These are phyloP conservation scores for Stenodera caucasica DNA, from an alignment of 2,888 invertebrate genomes.

Conservation along the genomic window DNA sequence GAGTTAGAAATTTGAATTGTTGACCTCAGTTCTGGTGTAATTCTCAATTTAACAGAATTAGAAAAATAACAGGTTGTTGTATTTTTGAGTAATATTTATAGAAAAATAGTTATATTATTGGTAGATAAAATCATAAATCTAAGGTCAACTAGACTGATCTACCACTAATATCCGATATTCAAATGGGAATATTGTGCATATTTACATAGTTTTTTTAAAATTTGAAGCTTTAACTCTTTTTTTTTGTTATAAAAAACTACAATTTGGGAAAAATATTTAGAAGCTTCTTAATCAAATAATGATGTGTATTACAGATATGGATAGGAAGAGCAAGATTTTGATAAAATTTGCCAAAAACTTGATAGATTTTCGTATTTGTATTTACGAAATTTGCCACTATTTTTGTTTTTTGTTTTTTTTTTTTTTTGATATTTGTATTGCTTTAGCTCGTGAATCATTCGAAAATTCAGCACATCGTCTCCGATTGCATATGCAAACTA, in stretches of 20 bases:
- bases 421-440: not conserved
- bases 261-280: not conserved
- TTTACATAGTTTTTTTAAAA: not conserved
- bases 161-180: not conserved
- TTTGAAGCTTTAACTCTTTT: not conserved
- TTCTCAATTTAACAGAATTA: not conserved
- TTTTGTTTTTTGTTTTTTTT: not conserved
- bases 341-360: not conserved
- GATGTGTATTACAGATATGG: not conserved
- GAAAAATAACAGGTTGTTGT: no score
- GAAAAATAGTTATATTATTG: constrained; percentile 2
- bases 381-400: not conserved
- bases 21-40: constrained; percentile 18
- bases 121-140: not conserved
- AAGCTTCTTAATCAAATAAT: not conserved
- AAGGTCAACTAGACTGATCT: not conserved
- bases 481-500: constrained; percentile 56
- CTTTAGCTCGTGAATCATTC: not conserved
- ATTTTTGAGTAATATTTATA: not conserved
- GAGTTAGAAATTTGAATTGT: constrained; percentile 13
- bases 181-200: constrained; percentile 1
- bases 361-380: not conserved
- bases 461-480: constrained; percentile 53
- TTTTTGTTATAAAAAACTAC: not conserved
- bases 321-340: constrained; percentile 4